Percentiles rank a stretch among this genome's conserved stretches.
Conservation (phyloP, 1,140 invertebrate species). For the Episyrphus balteatus region DNA sequence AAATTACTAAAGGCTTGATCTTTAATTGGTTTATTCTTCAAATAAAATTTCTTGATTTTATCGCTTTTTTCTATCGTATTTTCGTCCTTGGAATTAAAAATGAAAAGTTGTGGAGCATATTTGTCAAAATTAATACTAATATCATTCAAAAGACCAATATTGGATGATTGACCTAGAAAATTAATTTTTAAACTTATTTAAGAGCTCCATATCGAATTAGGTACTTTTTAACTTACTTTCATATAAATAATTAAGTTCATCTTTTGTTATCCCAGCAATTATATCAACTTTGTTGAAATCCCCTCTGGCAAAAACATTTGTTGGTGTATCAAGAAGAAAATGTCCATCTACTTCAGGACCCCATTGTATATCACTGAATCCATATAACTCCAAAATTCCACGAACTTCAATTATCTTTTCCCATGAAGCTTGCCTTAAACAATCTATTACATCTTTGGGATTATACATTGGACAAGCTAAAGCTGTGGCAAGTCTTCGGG, state of each 20-base stretch:
- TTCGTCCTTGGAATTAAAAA: background rate
- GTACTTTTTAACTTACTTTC: background rate
- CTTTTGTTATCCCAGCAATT: conserved; percentile 46
- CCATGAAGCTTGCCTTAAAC: background rate
- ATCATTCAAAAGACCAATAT: background rate
- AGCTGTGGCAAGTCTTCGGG: background rate
- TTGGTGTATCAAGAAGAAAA: conserved; percentile 45
- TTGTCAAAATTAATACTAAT: background rate
- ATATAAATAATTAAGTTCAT: conserved; percentile 37
- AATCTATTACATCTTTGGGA: background rate
- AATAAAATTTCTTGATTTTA: background rate
- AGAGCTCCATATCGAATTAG: too few relatives aligned
- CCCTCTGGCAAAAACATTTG: conserved; percentile 40
- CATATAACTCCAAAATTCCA: background rate
- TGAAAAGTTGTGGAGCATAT: background rate
- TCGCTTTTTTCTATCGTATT: background rate
- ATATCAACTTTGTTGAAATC: conserved; percentile 47
- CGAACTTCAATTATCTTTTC: background rate
- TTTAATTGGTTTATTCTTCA: background rate
- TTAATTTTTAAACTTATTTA: too few relatives aligned
- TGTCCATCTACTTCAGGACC: conserved; percentile 17
- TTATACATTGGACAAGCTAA: background rate
- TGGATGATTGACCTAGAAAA: background rate
- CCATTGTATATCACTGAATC: background rate
- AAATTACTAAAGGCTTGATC: background rate